Conservation (phyloP, 2,888 invertebrate genomes). For the Bugulina stolonifera region DNA sequence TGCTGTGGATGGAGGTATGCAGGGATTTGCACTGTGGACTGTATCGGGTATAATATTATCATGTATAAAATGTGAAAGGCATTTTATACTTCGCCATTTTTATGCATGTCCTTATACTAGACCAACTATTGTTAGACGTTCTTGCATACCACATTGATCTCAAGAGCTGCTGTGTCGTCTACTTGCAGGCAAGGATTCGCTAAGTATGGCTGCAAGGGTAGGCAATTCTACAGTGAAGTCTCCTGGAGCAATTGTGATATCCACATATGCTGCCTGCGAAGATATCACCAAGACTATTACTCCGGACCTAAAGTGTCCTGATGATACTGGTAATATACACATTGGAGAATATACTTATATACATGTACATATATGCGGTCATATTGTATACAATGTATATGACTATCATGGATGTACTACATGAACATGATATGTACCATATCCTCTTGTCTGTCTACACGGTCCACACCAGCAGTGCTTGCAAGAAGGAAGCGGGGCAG, state of each 20-base stretch:
- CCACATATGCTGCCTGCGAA: slow-evolving; percentile 89
- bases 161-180: too few relatives aligned
- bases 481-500: too few relatives aligned
- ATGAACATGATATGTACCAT: too few relatives aligned
- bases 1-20: slow-evolving; percentile 82
- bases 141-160: neutral
- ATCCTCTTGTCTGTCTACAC: too few relatives aligned
- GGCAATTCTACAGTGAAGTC: slow-evolving; percentile 61
- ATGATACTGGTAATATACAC: slow-evolving; percentile 45
- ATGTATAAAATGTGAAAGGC: too few relatives aligned
- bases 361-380: too few relatives aligned
- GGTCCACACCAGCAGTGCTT: too few relatives aligned
- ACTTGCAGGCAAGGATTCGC: slow-evolving; percentile 74
- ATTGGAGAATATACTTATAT: too few relatives aligned
- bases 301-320: slow-evolving; percentile 77
- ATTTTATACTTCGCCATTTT: neutral
- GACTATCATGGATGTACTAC: too few relatives aligned
- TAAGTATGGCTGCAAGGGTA: slow-evolving; percentile 92
- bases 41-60: too few relatives aligned
- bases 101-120: neutral
- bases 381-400: too few relatives aligned
- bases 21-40: too few relatives aligned
- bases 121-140: neutral
- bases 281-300: slow-evolving; percentile 77
- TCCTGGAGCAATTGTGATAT: slow-evolving; percentile 84